Evolutionary conservation across 2,797 vertebrate genomes (phyloP), one percentile per base, ranked within the genome.

Genomic region (Neosilurus mollespiculum): DNA sequence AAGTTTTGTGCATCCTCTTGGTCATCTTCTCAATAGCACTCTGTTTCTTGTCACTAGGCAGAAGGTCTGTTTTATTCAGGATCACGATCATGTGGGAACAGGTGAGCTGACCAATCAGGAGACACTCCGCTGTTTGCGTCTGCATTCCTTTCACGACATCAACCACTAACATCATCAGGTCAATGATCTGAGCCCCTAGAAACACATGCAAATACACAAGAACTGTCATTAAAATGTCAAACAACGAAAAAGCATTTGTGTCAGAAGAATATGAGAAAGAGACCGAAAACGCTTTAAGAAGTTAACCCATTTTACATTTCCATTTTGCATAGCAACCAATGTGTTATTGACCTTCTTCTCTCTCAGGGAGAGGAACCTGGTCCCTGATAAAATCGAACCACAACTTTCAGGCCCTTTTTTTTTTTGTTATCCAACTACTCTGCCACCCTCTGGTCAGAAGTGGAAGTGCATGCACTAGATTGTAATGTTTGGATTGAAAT

Each of bases 131-230:
- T 12, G 98, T 98, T 94, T 99, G 98, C 0, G 98, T 99, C 94
- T 99, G 98, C 93, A 99, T 94, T 0, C 98, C 98, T 90, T 99
- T 99, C 86, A 98, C 97, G 91, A 99, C 95, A 0, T 99, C 98
- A 64, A 99, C 96, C 87, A 99, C 98, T 85, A 99, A 93, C 95
- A 99, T 95, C 98, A 99, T 99, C 90, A 99, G 91, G 90, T 99
- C 98, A 58, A 99, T 99, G 87, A 99, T 99, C 92, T 99, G 98
- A 78, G 98, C 97, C 88, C 98, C 98, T 99, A 85, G 80, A 81
- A 22, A 64, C n/a, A 87, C 65, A 71, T 12, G 16, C 54, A 76
- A 15, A 77, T 15, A 61, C 34, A 77, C 56, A 76, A 12, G 7
- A 16, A 53, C 1, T 26, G n/a, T 16, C 2, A 0, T 73, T 56